phyloP scores from a whole-genome alignment of 2,888 invertebrate genomes.

The Sminthurinus aureus region DNA sequence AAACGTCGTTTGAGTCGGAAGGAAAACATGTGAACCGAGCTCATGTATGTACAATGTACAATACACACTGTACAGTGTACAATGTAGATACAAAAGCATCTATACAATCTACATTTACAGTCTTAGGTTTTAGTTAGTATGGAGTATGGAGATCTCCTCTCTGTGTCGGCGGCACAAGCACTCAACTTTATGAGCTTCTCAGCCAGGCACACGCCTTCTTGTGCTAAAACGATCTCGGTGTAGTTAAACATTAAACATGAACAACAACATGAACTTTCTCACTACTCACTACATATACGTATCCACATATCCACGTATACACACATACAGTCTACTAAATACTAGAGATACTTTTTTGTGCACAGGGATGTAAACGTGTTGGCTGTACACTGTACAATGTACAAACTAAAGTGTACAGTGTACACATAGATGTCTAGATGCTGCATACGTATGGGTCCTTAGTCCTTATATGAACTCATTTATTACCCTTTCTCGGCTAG shows the following conservation, averaged over 20 bases:
- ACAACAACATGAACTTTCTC: not conserved
- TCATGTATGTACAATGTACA: no score
- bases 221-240: constrained; percentile 7
- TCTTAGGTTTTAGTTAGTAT: no score
- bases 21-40: constrained; percentile 6
- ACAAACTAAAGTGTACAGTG: no score
- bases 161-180: constrained; percentile 19
- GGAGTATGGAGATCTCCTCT: not conserved
- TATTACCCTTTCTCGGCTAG: not conserved
- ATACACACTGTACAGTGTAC: no score
- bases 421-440: not conserved
- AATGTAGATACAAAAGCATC: no score
- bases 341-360: no score
- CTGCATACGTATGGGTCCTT: not conserved
- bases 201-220: constrained; percentile 21
- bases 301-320: not conserved
- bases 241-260: constrained; percentile 5
- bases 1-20: not conserved
- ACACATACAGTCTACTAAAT: not conserved
- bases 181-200: constrained; percentile 16
- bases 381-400: not conserved
- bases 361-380: no score
- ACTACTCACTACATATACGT: not conserved
- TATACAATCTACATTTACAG: no score
- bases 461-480: not conserved